These are phyloP conservation scores for Drosophila longiperda DNA, from an alignment of 2,888 invertebrate genomes.

Conservation along the genomic window DNA sequence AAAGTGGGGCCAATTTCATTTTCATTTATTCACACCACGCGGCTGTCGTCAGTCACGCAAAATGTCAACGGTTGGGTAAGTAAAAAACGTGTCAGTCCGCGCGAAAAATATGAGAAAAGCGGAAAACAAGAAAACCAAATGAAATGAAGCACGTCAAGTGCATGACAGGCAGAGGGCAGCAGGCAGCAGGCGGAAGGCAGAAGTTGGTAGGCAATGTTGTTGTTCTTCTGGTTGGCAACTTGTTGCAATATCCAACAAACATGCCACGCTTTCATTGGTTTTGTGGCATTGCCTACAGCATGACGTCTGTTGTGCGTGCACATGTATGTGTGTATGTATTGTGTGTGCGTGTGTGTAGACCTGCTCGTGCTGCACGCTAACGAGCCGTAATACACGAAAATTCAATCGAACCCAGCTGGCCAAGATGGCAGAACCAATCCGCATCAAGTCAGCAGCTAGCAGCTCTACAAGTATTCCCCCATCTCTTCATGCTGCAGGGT, in stretches of 20 bases:
- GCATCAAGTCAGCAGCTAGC: slow-evolving; percentile 32
- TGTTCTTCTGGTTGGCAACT: slow-evolving; percentile 51
- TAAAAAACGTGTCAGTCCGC: slow-evolving; percentile 73
- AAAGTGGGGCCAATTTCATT: slow-evolving; percentile 71
- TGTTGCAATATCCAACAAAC: slow-evolving; percentile 64
- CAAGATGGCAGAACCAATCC: slow-evolving; percentile 41
- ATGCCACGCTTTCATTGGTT: slow-evolving; percentile 62
- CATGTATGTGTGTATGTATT: slow-evolving; percentile 15
- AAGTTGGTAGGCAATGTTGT: slow-evolving; percentile 13
- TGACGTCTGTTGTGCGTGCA: slow-evolving; percentile 39
- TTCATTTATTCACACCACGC: slow-evolving; percentile 77
- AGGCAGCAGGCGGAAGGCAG: neutral
- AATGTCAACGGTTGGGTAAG: slow-evolving; percentile 76
- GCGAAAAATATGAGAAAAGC: slow-evolving; percentile 67
- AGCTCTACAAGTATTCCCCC: slow-evolving; percentile 2
- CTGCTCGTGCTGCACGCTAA: slow-evolving; percentile 76
- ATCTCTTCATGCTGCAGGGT: neutral
- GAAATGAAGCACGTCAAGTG: slow-evolving; percentile 74
- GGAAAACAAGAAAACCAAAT: slow-evolving; percentile 66
- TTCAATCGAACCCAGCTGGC: slow-evolving; percentile 71
- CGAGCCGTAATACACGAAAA: slow-evolving; percentile 78
- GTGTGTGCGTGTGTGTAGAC: slow-evolving; percentile 20
- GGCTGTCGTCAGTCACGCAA: slow-evolving; percentile 82
- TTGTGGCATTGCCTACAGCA: slow-evolving; percentile 59
- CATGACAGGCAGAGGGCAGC: slow-evolving; percentile 40